These are phyloP conservation scores for Lepas anatifera DNA, from an alignment of 2,888 invertebrate genomes.

Conservation along the genomic window DNA sequence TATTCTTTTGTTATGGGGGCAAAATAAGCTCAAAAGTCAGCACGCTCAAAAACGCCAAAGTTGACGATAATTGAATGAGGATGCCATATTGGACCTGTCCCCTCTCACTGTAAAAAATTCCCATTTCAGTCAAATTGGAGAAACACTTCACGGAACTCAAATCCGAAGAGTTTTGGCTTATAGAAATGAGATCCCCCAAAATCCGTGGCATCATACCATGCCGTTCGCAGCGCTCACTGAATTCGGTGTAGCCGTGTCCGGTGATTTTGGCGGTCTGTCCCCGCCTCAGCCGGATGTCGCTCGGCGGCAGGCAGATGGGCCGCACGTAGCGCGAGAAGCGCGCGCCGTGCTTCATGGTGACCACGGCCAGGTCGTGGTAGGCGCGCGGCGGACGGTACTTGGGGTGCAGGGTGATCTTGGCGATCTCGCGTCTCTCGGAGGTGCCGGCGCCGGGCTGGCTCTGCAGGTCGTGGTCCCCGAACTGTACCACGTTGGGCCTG, in stretches of 20 bases:
- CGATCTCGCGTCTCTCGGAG: background rate
- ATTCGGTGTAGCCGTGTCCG: background rate
- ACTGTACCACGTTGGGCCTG: background rate
- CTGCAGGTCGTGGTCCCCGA: background rate
- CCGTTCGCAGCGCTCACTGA: background rate
- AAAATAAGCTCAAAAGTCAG: no score
- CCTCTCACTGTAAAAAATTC: no score
- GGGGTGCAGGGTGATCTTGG: constrained; percentile 2
- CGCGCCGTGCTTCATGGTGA: background rate
- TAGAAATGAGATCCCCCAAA: no score
- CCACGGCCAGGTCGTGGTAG: background rate
- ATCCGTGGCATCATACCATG: no score
- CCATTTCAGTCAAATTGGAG: no score
- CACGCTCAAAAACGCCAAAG: no score
- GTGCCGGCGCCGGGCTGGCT: background rate
- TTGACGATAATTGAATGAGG: no score
- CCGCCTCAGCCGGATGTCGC: background rate
- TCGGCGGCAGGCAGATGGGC: constrained; percentile 3
- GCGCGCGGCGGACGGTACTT: background rate
- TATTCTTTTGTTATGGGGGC: no score
- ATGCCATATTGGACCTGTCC: no score
- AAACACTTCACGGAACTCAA: no score
- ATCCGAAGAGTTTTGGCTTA: no score
- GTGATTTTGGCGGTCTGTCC: background rate
- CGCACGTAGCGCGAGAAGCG: background rate